Conservation (phyloP, 2,113 vertebrate genomes). For the Caretta caretta region DNA sequence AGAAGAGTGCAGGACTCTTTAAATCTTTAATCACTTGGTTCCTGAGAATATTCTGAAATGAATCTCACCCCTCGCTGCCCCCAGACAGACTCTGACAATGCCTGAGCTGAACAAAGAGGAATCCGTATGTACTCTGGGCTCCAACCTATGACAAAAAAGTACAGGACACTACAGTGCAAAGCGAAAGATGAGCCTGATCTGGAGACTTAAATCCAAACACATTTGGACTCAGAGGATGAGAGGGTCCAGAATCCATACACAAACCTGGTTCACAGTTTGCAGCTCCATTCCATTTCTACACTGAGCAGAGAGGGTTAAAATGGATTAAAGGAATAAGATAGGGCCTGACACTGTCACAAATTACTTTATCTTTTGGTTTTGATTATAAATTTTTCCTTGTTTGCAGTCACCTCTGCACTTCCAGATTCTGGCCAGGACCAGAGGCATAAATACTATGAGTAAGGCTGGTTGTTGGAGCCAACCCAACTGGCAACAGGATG, state of each 20-base stretch:
- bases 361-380: not conserved
- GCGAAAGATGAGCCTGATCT: not conserved
- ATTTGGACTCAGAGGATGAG: not conserved
- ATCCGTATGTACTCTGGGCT: not conserved
- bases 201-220: not conserved
- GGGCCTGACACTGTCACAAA: not conserved
- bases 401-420: conserved; percentile 21
- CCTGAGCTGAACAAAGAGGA: not conserved
- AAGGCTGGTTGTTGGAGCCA: conserved; percentile 59
- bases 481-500: conserved; percentile 65
- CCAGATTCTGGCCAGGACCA: conserved; percentile 42
- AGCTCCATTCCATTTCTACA: not conserved
- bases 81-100: not conserved
- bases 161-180: not conserved
- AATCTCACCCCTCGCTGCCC: not conserved
- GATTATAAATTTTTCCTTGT: conserved; percentile 25
- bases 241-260: not conserved
- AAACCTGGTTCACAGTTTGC: conserved; percentile 4
- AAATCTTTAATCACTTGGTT: not conserved
- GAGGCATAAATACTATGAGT: conserved; percentile 65
- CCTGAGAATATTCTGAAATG: not conserved
- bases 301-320: not conserved
- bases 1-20: not conserved
- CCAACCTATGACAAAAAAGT: not conserved
- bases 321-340: not conserved